phyloP scores from a whole-genome alignment of 2,113 vertebrate species.

The Myiopsitta monachus region DNA sequence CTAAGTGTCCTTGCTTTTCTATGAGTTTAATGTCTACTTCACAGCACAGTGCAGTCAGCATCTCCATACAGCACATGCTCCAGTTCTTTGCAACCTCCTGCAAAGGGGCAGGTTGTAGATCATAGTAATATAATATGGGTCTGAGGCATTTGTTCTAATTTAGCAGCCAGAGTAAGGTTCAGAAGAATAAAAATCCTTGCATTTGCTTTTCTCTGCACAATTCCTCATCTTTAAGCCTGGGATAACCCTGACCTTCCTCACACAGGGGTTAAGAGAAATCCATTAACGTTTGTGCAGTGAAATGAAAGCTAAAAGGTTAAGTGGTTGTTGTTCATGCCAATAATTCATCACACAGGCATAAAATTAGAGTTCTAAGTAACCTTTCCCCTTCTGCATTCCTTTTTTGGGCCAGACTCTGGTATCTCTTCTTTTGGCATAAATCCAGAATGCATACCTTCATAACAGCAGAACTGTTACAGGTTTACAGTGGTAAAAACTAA shows the following conservation, averaged over 20 bases:
- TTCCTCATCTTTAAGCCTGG: slow-evolving; percentile 21
- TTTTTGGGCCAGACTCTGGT: background rate
- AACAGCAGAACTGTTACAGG: background rate
- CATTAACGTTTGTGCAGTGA: slow-evolving; percentile 38
- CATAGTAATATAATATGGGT: background rate
- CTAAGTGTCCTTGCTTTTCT: fast-evolving
- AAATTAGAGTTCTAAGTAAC: slow-evolving; percentile 18
- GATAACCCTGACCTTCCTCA: background rate
- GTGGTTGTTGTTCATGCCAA: background rate
- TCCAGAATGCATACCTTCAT: background rate
- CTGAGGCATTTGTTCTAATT: background rate
- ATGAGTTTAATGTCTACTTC: background rate
- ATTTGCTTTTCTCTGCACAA: background rate
- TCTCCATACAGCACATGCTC: fast-evolving
- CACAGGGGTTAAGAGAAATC: slow-evolving; percentile 12
- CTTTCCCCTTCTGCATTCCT: slow-evolving; percentile 22
- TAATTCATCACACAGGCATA: slow-evolving; percentile 19
- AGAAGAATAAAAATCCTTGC: background rate
- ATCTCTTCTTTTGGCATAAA: background rate
- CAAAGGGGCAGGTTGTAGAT: background rate
- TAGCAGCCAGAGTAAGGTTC: background rate
- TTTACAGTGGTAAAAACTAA: background rate
- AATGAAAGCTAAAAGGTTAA: slow-evolving; percentile 50
- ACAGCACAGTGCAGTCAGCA: background rate
- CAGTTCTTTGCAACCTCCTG: background rate